Conservation (phyloP, 2,888 invertebrate genomes). For the Drosophila parthenogenetica region DNA sequence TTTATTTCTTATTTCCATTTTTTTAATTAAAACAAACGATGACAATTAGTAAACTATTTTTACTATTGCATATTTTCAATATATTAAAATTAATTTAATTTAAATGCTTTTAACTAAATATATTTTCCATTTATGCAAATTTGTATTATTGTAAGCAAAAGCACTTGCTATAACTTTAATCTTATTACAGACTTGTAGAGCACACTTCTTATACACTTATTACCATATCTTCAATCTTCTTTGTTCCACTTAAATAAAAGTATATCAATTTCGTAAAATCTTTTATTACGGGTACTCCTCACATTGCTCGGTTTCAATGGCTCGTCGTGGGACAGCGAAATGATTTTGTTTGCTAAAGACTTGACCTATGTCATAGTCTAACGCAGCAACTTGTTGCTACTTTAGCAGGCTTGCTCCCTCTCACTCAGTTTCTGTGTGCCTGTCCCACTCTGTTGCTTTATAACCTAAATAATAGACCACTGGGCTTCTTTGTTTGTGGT, state of each 20-base stretch:
- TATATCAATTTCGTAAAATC: not conserved
- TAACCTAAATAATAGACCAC: conserved; percentile 1
- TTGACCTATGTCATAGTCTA: conserved; percentile 41
- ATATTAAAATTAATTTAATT: no score
- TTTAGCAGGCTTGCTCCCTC: not conserved
- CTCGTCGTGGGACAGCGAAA: conserved; percentile 14
- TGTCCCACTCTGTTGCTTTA: not conserved
- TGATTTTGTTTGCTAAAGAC: conserved; percentile 17
- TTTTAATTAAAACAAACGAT: no score
- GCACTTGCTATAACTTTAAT: no score
- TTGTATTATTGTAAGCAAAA: no score
- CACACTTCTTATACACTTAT: not conserved
- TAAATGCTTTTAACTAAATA: no score
- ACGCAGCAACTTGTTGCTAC: conserved; percentile 48
- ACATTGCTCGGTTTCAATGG: not conserved
- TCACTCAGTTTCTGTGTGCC: not conserved
- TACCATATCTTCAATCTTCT: not conserved
- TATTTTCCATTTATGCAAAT: no score
- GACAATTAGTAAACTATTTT: no score
- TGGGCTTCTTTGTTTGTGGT: conserved; percentile 35
- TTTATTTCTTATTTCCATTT: no score
- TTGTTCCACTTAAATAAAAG: not conserved
- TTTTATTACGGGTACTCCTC: not conserved
- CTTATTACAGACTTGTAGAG: no score
- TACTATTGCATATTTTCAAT: no score